Conservation (phyloP, 2,113 vertebrate genomes). For the Bostrychus sinensis region DNA sequence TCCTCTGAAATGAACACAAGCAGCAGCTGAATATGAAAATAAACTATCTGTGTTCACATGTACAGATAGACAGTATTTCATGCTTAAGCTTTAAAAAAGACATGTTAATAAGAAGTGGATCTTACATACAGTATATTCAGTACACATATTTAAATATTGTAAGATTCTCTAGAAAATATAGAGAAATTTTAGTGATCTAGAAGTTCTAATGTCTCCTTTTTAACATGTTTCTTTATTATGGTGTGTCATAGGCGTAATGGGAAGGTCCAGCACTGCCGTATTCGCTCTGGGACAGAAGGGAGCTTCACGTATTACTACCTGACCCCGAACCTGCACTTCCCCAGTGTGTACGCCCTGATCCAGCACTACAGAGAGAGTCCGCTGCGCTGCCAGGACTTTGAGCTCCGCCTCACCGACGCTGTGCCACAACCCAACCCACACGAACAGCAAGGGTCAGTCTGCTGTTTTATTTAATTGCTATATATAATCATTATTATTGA, state of each 20-base stretch:
- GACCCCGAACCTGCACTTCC: slow-evolving; percentile 90
- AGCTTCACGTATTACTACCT: slow-evolving; percentile 84
- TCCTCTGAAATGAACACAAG: not conserved
- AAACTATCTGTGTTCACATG: too few relatives aligned
- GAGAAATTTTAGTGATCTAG: too few relatives aligned
- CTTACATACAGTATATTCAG: too few relatives aligned
- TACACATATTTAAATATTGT: too few relatives aligned
- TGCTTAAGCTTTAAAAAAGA: too few relatives aligned
- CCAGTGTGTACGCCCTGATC: slow-evolving; percentile 87
- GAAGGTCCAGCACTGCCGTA: slow-evolving; percentile 93
- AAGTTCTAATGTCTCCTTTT: too few relatives aligned
- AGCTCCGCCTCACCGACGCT: slow-evolving; percentile 89
- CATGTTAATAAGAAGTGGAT: too few relatives aligned
- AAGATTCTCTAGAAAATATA: too few relatives aligned
- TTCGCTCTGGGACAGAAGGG: slow-evolving; percentile 84
- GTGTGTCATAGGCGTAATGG: slow-evolving; percentile 85
- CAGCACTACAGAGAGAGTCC: slow-evolving; percentile 91
- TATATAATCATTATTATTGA: too few relatives aligned
- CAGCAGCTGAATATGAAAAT: too few relatives aligned
- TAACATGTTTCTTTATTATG: not conserved
- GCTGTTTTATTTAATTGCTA: too few relatives aligned
- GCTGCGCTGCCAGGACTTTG: slow-evolving; percentile 92
- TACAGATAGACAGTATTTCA: too few relatives aligned
- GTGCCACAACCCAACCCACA: slow-evolving; percentile 90
- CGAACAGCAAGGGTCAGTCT: slow-evolving; percentile 84